These are phyloP conservation scores for Carollia perspicillata DNA, from an alignment of 2,113 vertebrate genomes.

Conservation along the genomic window DNA sequence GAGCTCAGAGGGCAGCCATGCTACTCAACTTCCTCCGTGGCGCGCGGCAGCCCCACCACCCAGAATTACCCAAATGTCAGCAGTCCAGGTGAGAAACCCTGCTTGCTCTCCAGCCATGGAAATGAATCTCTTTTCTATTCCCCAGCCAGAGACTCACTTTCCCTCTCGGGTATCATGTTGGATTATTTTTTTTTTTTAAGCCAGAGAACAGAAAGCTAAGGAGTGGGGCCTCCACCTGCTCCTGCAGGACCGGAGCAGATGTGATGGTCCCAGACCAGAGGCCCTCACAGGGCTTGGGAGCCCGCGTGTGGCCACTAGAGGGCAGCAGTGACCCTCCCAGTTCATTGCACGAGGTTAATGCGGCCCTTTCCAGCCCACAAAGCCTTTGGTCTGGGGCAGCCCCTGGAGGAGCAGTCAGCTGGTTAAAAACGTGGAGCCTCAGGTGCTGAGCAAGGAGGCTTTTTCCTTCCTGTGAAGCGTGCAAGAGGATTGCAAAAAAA, in stretches of 20 bases:
- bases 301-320: background rate
- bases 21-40: fast-evolving
- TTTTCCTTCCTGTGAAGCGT: background rate
- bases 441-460: background rate
- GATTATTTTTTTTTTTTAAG: background rate
- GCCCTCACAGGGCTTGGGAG: background rate
- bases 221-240: background rate
- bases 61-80: background rate
- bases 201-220: background rate
- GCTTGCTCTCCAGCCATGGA: background rate
- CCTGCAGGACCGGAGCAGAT: background rate
- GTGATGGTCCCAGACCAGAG: background rate
- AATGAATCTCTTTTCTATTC: background rate
- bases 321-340: constrained; percentile 40
- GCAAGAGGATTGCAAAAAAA: background rate
- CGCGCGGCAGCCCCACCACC: background rate
- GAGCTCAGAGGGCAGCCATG: background rate
- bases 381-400: too few relatives aligned
- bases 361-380: background rate
- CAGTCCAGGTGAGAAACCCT: background rate
- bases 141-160: background rate
- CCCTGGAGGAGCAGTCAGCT: background rate
- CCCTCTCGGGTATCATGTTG: background rate
- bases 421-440: background rate
- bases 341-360: fast-evolving